These are phyloP conservation scores for Drosophila hamatofila DNA, from an alignment of 2,888 invertebrate species.

Conservation along the genomic window DNA sequence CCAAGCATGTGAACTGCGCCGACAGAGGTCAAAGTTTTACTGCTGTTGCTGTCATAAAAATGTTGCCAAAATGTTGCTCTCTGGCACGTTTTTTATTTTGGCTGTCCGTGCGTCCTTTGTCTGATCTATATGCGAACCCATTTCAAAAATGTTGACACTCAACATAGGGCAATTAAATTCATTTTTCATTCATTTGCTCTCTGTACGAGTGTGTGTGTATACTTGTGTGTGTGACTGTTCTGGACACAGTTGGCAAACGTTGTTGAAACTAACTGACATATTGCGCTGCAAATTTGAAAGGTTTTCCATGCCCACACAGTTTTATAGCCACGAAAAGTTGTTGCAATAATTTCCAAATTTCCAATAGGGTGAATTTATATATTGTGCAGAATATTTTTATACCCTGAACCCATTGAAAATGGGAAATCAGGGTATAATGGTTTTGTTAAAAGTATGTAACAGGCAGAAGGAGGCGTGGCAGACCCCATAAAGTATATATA, in stretches of 20 bases:
- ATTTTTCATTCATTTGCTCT: constrained; percentile 73
- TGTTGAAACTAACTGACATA: constrained; percentile 78
- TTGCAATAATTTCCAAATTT: constrained; percentile 34
- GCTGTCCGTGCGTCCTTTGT: constrained; percentile 39
- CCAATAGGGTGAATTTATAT: constrained; percentile 24
- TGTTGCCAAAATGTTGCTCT: constrained; percentile 66
- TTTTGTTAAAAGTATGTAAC: no score
- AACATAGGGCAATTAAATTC: constrained; percentile 81
- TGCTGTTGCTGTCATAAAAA: constrained; percentile 79
- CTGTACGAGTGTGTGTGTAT: constrained; percentile 1
- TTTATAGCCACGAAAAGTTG: constrained; percentile 35
- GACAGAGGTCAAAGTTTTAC: constrained; percentile 75
- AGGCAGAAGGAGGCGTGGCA: no score
- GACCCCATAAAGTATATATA: no score
- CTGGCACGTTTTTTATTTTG: constrained; percentile 36
- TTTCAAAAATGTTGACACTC: constrained; percentile 80
- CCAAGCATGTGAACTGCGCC: constrained; percentile 17
- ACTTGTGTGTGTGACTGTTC: constrained; percentile 10
- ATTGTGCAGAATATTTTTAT: no score
- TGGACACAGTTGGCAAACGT: constrained; percentile 68
- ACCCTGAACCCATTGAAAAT: no score
- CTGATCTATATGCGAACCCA: constrained; percentile 68
- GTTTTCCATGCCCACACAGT: constrained; percentile 44
- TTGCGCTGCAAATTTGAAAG: constrained; percentile 72
- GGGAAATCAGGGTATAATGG: no score